Evolutionary conservation across 2,888 invertebrate genomes (phyloP).

Genomic region (Thecocarcelia acutangulata): DNA sequence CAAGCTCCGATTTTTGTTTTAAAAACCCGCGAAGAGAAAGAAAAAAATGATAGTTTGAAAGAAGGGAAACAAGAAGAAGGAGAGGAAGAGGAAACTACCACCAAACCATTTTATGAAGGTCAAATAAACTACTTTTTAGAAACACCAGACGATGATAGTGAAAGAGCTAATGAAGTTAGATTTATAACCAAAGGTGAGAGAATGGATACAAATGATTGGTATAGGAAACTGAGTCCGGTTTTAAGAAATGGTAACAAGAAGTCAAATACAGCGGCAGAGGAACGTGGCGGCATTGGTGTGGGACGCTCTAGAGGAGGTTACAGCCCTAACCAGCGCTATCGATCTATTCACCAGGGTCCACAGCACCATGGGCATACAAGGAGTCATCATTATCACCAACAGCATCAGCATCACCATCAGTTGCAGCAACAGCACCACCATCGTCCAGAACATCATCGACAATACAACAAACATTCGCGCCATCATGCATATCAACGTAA

Average conservation of each 20-base stretch:
- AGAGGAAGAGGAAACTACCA: constrained; percentile 49
- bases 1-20: constrained; percentile 70
- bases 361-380: constrained; percentile 39
- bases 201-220: constrained; percentile 75
- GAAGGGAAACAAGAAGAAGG: constrained; percentile 46
- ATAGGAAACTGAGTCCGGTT: constrained; percentile 75
- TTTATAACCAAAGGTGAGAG: constrained; percentile 66
- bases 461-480: constrained; percentile 41
- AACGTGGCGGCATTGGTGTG: constrained; percentile 8
- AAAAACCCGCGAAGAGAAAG: constrained; percentile 33
- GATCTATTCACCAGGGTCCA: constrained; percentile 26
- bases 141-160: constrained; percentile 71
- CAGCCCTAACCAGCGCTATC: constrained; percentile 46
- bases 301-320: constrained; percentile 48
- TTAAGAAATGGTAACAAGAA: constrained; percentile 74
- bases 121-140: constrained; percentile 78
- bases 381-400: constrained; percentile 53
- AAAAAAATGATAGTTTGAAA: constrained; percentile 42
- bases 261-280: constrained; percentile 11
- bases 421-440: constrained; percentile 53
- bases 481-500: constrained; percentile 72
- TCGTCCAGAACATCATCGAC: constrained; percentile 58
- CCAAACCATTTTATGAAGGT: constrained; percentile 78
- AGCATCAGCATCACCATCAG: constrained; percentile 56
- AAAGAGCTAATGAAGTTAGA: constrained; percentile 59